phyloP scores from a whole-genome alignment of 2,113 vertebrate genomes.

The Ariopsis seemanni region DNA sequence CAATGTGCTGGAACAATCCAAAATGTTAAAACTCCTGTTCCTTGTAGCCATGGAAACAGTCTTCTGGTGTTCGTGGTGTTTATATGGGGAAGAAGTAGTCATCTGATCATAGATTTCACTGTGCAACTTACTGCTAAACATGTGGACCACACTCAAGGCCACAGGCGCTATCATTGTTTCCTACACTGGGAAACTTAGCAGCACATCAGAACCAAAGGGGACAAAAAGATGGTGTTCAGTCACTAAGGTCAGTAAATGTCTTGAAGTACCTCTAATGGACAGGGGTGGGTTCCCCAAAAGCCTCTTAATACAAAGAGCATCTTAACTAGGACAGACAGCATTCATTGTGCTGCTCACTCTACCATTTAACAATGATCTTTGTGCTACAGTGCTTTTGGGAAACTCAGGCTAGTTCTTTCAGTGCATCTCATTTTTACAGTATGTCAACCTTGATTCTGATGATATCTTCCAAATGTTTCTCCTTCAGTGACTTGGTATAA shows the following conservation, averaged over 20 bases:
- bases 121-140: background rate
- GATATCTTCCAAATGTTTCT: background rate
- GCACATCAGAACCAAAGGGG: background rate
- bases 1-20: background rate
- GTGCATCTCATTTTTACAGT: background rate
- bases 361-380: no score
- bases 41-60: background rate
- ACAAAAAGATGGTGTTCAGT: background rate
- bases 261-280: background rate
- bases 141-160: background rate
- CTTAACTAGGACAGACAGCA: no score
- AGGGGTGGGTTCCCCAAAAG: no score
- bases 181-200: background rate
- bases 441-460: background rate
- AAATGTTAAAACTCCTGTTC: background rate
- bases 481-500: background rate
- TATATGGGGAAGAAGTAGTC: constrained; percentile 33
- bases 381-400: no score
- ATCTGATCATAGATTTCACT: constrained; percentile 8
- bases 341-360: no score
- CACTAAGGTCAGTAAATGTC: background rate
- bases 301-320: no score
- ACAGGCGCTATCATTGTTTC: background rate
- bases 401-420: background rate
- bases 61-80: constrained; percentile 25